Percentiles rank a stretch among this genome's conserved stretches.
Evolutionary conservation across 2,113 vertebrate species (phyloP).

Genomic region (Syrmaticus mikado): DNA sequence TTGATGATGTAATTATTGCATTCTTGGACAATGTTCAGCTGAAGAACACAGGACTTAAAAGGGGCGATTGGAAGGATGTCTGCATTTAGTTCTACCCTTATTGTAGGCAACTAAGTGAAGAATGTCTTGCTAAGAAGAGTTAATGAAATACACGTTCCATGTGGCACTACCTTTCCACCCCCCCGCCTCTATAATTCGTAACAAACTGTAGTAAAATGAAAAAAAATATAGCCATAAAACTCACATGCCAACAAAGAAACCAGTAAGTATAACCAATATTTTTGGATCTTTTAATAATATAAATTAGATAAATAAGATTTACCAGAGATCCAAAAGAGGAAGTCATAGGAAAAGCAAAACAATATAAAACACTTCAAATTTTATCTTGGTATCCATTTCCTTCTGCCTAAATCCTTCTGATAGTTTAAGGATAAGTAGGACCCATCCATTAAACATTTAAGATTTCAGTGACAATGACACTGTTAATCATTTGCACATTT

Average conservation of each 20-base stretch:
- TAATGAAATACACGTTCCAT: not conserved
- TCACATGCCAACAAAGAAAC: not conserved
- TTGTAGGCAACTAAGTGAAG: not conserved
- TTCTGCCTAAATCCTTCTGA: not conserved
- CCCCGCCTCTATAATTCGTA: not conserved
- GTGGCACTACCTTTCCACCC: not conserved
- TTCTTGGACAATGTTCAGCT: not conserved
- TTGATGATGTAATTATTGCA: not conserved
- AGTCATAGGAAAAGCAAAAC: not conserved
- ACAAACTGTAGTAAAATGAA: not conserved
- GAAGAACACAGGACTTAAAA: not conserved
- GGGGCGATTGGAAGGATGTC: not conserved
- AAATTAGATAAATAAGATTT: not conserved
- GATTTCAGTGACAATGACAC: not conserved
- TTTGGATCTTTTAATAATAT: not conserved
- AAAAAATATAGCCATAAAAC: not conserved
- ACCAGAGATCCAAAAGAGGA: not conserved
- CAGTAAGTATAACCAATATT: not conserved
- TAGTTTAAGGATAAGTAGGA: not conserved
- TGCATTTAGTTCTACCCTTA: not conserved
- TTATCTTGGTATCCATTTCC: not conserved
- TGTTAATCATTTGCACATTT: not conserved
- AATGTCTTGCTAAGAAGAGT: not conserved
- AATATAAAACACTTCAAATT: not conserved
- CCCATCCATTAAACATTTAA: not conserved